Conservation (phyloP, 2,888 invertebrate genomes). For the Zaprionus bogoriensis region DNA sequence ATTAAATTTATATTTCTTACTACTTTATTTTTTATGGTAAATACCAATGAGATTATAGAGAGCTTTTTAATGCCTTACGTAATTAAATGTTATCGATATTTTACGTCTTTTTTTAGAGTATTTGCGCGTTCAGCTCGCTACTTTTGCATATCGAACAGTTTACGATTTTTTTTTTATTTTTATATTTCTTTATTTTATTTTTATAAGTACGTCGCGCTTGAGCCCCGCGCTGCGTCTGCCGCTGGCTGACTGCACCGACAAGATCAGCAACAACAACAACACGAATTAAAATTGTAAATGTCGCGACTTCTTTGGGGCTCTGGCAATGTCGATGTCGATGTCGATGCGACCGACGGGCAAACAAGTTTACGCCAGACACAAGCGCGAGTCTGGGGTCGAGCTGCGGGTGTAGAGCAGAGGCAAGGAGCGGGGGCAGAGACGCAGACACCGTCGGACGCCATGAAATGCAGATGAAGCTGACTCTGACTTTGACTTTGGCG, state of each 20-base stretch:
- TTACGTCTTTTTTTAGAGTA: background rate
- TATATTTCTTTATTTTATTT: constrained; percentile 2
- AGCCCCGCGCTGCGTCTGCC: background rate
- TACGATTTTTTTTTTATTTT: background rate
- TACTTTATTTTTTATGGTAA: too few species aligned
- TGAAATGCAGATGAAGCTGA: constrained; percentile 75
- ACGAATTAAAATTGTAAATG: constrained; percentile 78
- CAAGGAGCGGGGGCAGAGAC: too few species aligned
- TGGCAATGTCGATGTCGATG: constrained; percentile 61
- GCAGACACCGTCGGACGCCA: constrained; percentile 43
- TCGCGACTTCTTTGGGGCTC: constrained; percentile 64
- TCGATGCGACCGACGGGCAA: constrained; percentile 51
- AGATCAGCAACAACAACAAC: constrained; percentile 60
- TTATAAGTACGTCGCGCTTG: background rate
- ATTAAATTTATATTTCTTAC: too few species aligned
- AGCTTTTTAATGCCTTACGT: too few species aligned
- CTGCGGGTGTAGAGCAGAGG: background rate
- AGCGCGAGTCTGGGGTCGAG: background rate
- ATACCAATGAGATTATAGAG: too few species aligned
- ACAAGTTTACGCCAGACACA: constrained; percentile 72
- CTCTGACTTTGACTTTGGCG: constrained; percentile 20
- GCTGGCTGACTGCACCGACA: constrained; percentile 45
- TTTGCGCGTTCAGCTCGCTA: background rate
- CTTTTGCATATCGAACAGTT: background rate
- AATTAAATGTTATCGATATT: too few species aligned